Percentiles rank a stretch among this genome's conserved stretches.
phyloP scores from a whole-genome alignment of 1,140 invertebrate species.

The Caerostris extrusa region DNA sequence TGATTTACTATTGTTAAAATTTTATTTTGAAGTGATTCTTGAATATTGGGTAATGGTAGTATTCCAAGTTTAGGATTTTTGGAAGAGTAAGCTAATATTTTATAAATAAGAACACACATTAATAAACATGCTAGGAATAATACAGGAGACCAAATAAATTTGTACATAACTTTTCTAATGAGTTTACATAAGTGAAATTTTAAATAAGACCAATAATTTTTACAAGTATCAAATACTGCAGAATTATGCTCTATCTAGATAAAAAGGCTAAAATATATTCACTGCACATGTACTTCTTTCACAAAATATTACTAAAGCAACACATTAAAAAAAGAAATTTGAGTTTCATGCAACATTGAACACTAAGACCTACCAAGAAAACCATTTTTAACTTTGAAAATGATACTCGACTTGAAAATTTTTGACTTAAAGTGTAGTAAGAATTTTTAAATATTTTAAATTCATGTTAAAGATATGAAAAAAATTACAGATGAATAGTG shows the following conservation, averaged over 20 bases:
- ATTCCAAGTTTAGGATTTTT: background rate
- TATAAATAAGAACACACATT: too few species aligned
- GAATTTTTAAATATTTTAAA: background rate
- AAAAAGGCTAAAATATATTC: background rate
- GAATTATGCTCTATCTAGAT: background rate
- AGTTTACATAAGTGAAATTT: too few species aligned
- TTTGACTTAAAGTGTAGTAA: background rate
- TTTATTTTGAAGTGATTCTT: background rate
- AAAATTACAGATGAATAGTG: background rate
- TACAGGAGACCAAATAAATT: too few species aligned
- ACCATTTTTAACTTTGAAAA: background rate
- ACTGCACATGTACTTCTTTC: background rate
- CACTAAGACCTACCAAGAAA: background rate
- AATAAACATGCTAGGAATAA: too few species aligned
- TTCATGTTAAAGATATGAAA: background rate
- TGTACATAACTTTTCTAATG: too few species aligned
- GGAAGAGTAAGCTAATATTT: too few species aligned
- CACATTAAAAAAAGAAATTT: background rate
- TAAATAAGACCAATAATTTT: too few species aligned
- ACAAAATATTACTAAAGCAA: background rate
- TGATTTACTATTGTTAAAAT: background rate
- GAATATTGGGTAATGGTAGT: background rate
- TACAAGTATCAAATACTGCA: background rate
- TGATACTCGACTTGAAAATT: background rate
- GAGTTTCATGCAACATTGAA: background rate